A percentile compares a stretch with the other conserved stretches of the same genome.
phyloP scores from a whole-genome alignment of 1,140 invertebrate genomes.

The Ganaspis sp. region DNA sequence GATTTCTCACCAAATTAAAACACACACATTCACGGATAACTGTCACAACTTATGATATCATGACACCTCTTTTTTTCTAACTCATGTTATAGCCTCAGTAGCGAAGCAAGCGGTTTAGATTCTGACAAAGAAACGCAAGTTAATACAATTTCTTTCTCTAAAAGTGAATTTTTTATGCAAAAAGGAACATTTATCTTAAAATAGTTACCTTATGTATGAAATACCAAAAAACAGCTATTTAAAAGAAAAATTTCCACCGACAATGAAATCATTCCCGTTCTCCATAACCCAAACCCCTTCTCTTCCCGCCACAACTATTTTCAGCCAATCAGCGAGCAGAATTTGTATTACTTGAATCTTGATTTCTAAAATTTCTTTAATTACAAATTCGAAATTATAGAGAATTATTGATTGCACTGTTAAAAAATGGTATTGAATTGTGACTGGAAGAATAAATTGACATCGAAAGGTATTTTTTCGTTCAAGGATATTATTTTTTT shows the following conservation, averaged over 20 bases:
- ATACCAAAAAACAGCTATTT: background rate
- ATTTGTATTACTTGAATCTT: background rate
- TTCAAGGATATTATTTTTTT: background rate
- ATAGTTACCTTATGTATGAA: conserved; percentile 7
- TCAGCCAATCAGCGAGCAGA: background rate
- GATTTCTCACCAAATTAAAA: background rate
- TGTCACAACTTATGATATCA: background rate
- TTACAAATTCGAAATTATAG: background rate
- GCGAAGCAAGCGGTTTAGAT: conserved; percentile 2
- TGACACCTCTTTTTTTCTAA: conserved; percentile 12
- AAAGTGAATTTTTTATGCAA: background rate
- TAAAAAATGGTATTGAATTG: conserved; percentile 9
- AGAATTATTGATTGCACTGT: background rate
- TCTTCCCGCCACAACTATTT: background rate
- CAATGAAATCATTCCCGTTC: background rate
- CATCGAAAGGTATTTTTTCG: background rate
- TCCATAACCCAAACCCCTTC: background rate
- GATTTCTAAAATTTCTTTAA: background rate
- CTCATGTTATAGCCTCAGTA: background rate
- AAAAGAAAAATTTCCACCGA: background rate
- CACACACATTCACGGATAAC: conserved; percentile 7
- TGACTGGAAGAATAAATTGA: background rate
- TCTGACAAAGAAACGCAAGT: background rate
- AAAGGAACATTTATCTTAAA: background rate
- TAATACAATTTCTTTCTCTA: background rate